Base-by-base conservation (phyloP, 2,113 vertebrate species). In the Leucopsar rothschildi region DNA sequence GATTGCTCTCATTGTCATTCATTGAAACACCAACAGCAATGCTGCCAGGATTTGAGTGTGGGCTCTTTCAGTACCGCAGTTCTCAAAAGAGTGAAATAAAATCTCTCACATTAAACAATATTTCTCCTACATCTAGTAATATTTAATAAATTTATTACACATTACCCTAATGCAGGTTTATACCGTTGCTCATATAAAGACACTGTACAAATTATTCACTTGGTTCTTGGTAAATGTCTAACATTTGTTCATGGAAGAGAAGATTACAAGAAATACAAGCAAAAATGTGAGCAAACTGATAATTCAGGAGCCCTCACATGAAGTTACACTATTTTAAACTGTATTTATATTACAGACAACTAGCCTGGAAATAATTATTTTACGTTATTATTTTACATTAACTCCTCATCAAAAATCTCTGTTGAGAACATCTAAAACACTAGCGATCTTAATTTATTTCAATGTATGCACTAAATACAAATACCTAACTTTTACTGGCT, bases 11-110 rank as follows among this genome's bases (percentile, higher is more conserved):
- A 55, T 55, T 88, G 71, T 77, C 63, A 49, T 84, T 83, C 29
- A 55, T 2, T 76, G 89, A 92, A 96, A 91, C 86, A 89, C 52
- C 87, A 96, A 85, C 86, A 71, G 40, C 79, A 96, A 82, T 82
- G 77, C 39, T 96, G 88, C 72, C 64, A 92, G 45, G 56, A 47
- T 24, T 55, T 64, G 39, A 71, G 22, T 92, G 91, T 92, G 83
- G 85, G 68, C 64, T 82, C 31, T 57, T 94, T 21, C 78, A 92
- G 91, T 84, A 93, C 65, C 88, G 44, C 47, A 95, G 1, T 81
- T 93, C 85, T 93, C 45, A 83, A 94, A 72, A 2, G 21, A 92
- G 6, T 39, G 87, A 91, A 94, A 87, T 52, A 37, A 93, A 80
- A 82, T 59, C 57, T 31, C 80, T 65, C 42, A 23, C 55, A 70